phyloP scores from a whole-genome alignment of 2,888 invertebrate genomes.

The Tipula unca region DNA sequence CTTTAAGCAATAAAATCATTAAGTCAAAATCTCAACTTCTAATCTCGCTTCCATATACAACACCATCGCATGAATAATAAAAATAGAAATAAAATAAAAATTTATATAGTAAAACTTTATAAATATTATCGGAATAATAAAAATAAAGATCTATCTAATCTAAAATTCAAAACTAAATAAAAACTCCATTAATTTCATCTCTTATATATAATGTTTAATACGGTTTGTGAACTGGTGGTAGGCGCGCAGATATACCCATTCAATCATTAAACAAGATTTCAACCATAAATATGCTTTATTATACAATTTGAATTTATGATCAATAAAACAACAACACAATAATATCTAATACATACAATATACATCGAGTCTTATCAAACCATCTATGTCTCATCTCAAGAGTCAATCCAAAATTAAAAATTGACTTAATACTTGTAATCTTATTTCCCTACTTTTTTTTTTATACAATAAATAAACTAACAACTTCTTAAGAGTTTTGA shows the following conservation, averaged over 20 bases:
- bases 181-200: not conserved
- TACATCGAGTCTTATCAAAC: not conserved
- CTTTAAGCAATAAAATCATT: not conserved
- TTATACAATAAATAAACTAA: not conserved
- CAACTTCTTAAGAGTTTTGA: not conserved
- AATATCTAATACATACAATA: not conserved
- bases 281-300: not conserved
- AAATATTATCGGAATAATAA: not conserved
- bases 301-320: not conserved
- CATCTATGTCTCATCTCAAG: not conserved
- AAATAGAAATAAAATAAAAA: not conserved
- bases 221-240: not conserved
- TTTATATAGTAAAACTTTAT: not conserved
- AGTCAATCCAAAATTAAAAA: not conserved
- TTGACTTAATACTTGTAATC: not conserved
- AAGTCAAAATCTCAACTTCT: not conserved
- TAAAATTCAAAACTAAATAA: not conserved
- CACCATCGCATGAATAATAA: not conserved
- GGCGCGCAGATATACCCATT: not conserved
- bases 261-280: not conserved
- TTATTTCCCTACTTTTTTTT: not conserved
- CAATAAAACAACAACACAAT: not conserved
- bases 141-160: not conserved
- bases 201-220: not conserved
- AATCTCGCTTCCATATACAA: not conserved